These are phyloP conservation scores for Cryptotis parvus DNA, from an alignment of 2,113 vertebrate genomes.

Conservation along the genomic window DNA sequence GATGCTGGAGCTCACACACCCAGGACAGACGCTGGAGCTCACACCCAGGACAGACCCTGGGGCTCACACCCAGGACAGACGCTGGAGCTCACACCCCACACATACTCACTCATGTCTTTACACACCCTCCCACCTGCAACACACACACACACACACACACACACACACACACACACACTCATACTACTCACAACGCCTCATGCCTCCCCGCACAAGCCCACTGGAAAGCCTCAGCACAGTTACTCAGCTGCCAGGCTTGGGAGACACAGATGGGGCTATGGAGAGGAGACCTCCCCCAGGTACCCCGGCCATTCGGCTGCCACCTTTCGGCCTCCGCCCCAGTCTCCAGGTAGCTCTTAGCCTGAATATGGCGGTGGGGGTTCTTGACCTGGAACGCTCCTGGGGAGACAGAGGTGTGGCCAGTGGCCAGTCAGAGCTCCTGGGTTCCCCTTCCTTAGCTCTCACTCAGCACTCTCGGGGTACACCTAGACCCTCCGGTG, in stretches of 20 bases:
- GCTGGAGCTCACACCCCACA: no score
- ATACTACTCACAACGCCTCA: background rate
- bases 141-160: background rate
- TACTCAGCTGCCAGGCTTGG: background rate
- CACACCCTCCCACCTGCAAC: no score
- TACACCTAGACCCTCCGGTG: background rate
- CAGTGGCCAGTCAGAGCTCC: background rate
- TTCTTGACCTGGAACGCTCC: conserved; percentile 97
- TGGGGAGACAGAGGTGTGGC: conserved; percentile 67
- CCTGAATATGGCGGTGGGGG: conserved; percentile 93
- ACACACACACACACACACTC: no score
- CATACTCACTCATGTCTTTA: no score
- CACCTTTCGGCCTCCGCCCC: conserved; percentile 95
- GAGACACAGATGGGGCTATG: background rate
- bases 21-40: no score
- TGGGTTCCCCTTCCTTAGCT: conserved; percentile 1
- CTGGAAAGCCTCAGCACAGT: background rate
- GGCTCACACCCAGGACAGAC: background rate
- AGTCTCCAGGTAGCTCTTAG: conserved; percentile 92
- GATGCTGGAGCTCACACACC: no score
- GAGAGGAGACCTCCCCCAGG: conserved; percentile 57
- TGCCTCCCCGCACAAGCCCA: background rate
- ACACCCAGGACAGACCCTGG: no score
- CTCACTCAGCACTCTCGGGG: background rate
- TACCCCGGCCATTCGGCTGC: conserved; percentile 77